Conservation (phyloP, 64 coral and sea anemone genomes). For the Pocillopora damicornis region DNA sequence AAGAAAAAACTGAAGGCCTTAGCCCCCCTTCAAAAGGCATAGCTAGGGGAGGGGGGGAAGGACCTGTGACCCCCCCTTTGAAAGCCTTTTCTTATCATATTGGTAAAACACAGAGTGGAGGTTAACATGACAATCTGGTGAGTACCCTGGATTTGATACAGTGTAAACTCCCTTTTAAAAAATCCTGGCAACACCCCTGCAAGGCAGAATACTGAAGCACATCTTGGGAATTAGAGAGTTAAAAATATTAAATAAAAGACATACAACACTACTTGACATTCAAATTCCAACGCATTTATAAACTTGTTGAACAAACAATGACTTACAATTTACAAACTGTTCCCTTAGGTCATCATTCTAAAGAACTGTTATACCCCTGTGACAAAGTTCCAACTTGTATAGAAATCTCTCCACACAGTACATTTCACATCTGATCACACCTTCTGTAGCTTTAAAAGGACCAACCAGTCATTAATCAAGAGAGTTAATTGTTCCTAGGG, state of each 20-base stretch:
- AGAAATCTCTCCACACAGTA: neutral
- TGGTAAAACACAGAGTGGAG: too few species aligned
- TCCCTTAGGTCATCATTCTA: neutral
- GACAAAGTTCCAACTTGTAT: neutral
- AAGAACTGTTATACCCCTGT: neutral
- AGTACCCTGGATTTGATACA: too few species aligned
- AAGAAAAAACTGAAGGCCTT: too few species aligned
- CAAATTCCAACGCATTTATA: neutral
- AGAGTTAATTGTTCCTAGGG: slow-evolving; percentile 51
- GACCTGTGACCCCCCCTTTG: too few species aligned
- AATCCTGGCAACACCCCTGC: too few species aligned
- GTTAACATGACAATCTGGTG: too few species aligned
- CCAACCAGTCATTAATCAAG: neutral
- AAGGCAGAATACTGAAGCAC: too few species aligned
- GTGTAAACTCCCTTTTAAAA: too few species aligned
- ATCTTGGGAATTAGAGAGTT: too few species aligned
- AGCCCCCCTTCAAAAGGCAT: too few species aligned
- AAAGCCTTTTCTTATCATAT: too few species aligned
- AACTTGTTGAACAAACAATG: neutral
- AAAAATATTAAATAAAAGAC: neutral
- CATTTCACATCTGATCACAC: neutral
- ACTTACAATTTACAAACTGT: neutral
- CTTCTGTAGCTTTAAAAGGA: neutral
- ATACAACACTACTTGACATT: neutral
- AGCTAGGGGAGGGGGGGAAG: too few species aligned